phyloP scores from a whole-genome alignment of 2,797 vertebrate species.

The Alosa sapidissima region DNA sequence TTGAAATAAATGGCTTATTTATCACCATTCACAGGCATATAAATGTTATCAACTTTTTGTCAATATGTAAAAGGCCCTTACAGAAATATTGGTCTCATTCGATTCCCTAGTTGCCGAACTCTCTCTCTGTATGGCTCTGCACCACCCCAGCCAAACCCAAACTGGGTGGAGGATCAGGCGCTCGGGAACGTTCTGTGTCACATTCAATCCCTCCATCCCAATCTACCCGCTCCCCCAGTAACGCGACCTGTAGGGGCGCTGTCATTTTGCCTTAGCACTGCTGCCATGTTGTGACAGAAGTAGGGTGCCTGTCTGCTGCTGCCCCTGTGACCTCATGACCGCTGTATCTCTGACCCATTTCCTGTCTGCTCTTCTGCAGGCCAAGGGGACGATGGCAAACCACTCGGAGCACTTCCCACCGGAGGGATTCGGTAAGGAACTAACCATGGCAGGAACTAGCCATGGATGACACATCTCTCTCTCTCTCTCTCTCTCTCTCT shows the following conservation, averaged over 20 bases:
- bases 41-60: too few relatives aligned
- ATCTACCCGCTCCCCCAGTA: too few relatives aligned
- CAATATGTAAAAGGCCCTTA: too few relatives aligned
- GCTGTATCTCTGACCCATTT: conserved; percentile 17
- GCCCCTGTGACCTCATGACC: neutral
- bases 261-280: neutral
- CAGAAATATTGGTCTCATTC: too few relatives aligned
- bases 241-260: neutral
- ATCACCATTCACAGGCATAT: too few relatives aligned
- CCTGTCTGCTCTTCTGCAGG: conserved; percentile 70
- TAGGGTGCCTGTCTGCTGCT: neutral
- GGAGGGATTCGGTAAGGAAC: conserved; percentile 89
- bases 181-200: neutral
- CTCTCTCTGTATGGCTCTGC: too few relatives aligned
- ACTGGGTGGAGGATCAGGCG: neutral
- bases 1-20: too few relatives aligned
- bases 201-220: too few relatives aligned
- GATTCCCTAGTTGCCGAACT: too few relatives aligned
- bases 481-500: neutral
- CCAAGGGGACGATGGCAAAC: conserved; percentile 85
- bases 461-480: neutral
- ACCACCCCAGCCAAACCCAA: neutral
- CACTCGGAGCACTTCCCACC: conserved; percentile 91
- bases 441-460: neutral
- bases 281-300: neutral